Evolutionary conservation across 2,113 vertebrate species (phyloP), one percentile per base, ranked within the genome.

Genomic region (Vidua chalybeata): DNA sequence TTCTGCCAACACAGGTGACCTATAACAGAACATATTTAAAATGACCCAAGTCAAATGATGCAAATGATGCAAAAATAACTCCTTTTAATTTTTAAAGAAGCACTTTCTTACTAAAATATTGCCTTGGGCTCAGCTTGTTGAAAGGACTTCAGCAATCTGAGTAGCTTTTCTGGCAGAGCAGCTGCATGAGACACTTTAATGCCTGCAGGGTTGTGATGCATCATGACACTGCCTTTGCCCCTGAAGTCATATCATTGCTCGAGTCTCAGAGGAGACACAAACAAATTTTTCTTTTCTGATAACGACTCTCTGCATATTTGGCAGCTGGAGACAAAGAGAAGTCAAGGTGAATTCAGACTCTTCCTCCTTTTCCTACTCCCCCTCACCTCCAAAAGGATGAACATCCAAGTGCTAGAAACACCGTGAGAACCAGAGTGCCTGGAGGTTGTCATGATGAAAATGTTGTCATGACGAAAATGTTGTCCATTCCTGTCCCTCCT

Each of bases 1-100:
- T 93, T 84, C 67, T 55, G 49, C 37, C 26, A 86, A 59, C 31
- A 24, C 20, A 52, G 51, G 73, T 92, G 64, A 94, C 74, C 54
- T 91, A 7, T 76, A 66, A 61, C 31, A 58, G 72, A 93, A 61
- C 28, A n/a, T 31, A n/a, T 76, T 92, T 55, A 67, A 93, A 91
- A 86, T 55, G 74, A 80, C 82, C 49, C 55, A 8, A 87, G 64
- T 79, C 69, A 96, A 94, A 95, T 68, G 84, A 92, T 78, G 79
- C 58, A 96, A 96, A 96, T 68, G 76, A 89, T 79, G 66, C 48
- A 81, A 91, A 95, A 76, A 77, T 37, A 83, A 71, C 24, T 91
- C 59, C 56, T 93, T 93, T 96, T 91, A 95, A 93, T 97, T 93
- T 95, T 94, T 94, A 87, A 96, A 97, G 90, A 87, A 68, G 51